Evolutionary conservation across 2,113 vertebrate species (phyloP), one percentile per base, ranked within the genome.

Genomic region (Rhinogobius similis): DNA sequence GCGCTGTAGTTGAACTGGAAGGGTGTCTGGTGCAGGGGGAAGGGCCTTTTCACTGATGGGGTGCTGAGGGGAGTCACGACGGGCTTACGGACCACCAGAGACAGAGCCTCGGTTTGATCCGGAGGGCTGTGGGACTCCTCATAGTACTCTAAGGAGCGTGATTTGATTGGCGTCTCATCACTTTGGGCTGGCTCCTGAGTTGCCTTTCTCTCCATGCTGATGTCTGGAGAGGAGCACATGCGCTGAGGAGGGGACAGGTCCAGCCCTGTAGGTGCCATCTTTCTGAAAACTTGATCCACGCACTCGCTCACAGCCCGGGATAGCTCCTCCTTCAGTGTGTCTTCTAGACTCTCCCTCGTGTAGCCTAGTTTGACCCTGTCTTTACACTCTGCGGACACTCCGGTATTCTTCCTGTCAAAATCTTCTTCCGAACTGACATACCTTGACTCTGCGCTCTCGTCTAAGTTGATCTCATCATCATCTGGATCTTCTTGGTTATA

Each of bases 231-330:
- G 1, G 85, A 86, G 69, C 87, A 87, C 64, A 82, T 56, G 53
- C 32, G 82, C 62, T 79, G 78, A 73, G 78, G 87, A 14, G 89
- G 74, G 53, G 89, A 85, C 61, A 86, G 46, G 27, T 86, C 85
- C 41, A 77, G 75, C 6, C 85, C 82, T 18, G 82, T 53, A 53
- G 79, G 52, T 10, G 89, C 87, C 67, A 86, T 78, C 32, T 90
- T 94, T 75, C 93, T 93, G 77, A 99, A 91, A 52, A 95, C 94
- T 0, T 90, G 89, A 70, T 99, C 96, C 66, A 99, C 93, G n/a
- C 95, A 95, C 58, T 83, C 92, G 46, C 90, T 94, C 0, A 94
- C 88, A 2, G 93, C 94, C 23, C 78, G 90, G 1, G 90, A 91
- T 72, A 99, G 86, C 87, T 99, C 96, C 0, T 91, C 88, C 82